A percentile compares a stretch with the other conserved stretches of the same genome.
These are phyloP conservation scores for Hemiscyllium ocellatum DNA, from an alignment of 2,113 vertebrate genomes.

Conservation along the genomic window DNA sequence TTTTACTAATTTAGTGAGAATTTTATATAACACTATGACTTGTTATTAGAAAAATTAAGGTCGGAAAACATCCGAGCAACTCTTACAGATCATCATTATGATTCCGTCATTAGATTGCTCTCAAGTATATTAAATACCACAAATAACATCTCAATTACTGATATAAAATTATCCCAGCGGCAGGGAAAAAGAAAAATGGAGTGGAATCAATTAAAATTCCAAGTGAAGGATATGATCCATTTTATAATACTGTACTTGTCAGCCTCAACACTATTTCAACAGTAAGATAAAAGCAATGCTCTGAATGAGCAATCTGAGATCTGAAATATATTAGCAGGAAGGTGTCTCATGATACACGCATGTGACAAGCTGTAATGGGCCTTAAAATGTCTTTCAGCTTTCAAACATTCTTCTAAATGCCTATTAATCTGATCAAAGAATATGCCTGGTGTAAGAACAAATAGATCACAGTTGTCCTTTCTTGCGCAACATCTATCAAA, in stretches of 20 bases:
- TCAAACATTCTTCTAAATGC: neutral
- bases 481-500: constrained; percentile 15
- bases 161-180: neutral
- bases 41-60: neutral
- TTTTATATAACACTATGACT: neutral
- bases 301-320: neutral
- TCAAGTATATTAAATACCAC: neutral
- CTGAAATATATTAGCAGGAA: neutral
- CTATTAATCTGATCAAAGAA: constrained; percentile 37
- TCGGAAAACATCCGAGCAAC: neutral
- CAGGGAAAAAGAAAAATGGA: neutral
- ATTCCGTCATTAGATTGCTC: neutral
- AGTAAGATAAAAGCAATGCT: neutral
- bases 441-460: constrained; percentile 7
- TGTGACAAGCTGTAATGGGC: neutral
- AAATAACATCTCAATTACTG: neutral
- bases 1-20: neutral
- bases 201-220: neutral
- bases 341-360: neutral
- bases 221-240: neutral
- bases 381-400: neutral
- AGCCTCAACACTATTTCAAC: neutral
- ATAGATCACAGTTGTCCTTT: constrained; percentile 17
- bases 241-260: neutral
- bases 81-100: neutral